These are phyloP conservation scores for Hormiphora californensis DNA, from an alignment of 37 sponge, comb jelly and placozoan species.

Conservation along the genomic window DNA sequence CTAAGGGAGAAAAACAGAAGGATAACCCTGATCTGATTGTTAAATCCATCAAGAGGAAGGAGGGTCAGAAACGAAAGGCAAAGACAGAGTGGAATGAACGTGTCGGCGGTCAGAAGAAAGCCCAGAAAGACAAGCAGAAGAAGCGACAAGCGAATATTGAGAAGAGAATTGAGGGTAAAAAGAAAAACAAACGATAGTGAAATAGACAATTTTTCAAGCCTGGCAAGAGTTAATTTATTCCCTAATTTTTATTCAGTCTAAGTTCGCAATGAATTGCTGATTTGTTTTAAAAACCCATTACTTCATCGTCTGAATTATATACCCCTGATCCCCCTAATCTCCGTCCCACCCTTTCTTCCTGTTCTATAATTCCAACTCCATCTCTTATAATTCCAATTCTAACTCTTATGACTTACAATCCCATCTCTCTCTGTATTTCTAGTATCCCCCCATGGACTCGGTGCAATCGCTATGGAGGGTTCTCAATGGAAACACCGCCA, in stretches of 20 bases:
- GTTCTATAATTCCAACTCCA: too few species aligned
- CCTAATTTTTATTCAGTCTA: background rate
- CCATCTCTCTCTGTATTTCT: too few species aligned
- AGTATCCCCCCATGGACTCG: conserved; percentile 38
- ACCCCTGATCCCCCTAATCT: too few species aligned
- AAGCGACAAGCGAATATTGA: conserved; percentile 53
- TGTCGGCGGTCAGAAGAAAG: conserved; percentile 40
- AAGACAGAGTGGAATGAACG: conserved; percentile 27
- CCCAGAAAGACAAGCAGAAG: conserved; percentile 34
- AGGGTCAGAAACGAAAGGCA: background rate
- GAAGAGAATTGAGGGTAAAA: conserved; percentile 8
- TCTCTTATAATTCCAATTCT: too few species aligned
- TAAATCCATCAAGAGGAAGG: conserved; percentile 33
- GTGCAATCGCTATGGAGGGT: conserved; percentile 41
- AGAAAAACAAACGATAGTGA: too few species aligned
- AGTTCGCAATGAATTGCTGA: too few species aligned
- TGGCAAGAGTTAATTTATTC: background rate
- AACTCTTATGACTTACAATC: too few species aligned
- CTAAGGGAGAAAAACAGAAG: conserved; percentile 52
- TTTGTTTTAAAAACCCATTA: too few species aligned
- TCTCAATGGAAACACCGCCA: conserved; percentile 50
- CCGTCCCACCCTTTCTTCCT: too few species aligned
- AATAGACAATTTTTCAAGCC: too few species aligned
- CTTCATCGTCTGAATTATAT: too few species aligned
- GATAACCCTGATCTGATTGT: conserved; percentile 33